phyloP scores from a whole-genome alignment of 1,140 invertebrate genomes.

The Zaprionus lachaisei region DNA sequence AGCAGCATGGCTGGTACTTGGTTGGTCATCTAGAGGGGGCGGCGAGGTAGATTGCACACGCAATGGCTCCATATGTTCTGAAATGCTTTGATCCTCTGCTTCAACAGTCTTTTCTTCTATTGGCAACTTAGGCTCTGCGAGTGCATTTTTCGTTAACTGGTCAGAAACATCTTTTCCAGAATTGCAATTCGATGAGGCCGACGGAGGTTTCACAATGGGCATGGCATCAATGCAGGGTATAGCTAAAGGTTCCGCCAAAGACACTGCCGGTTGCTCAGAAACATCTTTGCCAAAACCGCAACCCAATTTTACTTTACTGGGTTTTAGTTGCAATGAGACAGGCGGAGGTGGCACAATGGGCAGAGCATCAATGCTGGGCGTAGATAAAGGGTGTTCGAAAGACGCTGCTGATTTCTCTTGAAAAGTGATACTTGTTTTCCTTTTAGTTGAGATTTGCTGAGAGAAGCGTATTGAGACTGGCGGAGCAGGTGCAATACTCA shows the following conservation, averaged over 20 bases:
- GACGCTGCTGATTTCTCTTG: background rate
- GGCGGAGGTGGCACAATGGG: conserved; percentile 58
- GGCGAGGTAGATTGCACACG: conserved; percentile 31
- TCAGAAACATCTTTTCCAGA: no score
- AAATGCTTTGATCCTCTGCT: background rate
- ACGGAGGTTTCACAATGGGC: no score
- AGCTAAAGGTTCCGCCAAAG: background rate
- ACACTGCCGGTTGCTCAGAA: background rate
- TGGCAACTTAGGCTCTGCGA: background rate
- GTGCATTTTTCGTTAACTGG: background rate
- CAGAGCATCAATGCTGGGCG: background rate
- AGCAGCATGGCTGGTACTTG: conserved; percentile 59
- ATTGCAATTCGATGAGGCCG: no score
- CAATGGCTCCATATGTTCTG: conserved; percentile 31
- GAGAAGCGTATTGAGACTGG: background rate
- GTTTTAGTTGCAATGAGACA: conserved; percentile 23
- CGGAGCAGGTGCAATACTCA: conserved; percentile 21
- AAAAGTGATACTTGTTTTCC: background rate
- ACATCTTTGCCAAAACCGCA: background rate
- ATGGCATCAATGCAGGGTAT: no score
- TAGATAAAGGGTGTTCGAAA: background rate
- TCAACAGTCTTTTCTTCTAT: background rate
- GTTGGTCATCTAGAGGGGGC: conserved; percentile 27
- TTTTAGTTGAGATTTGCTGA: background rate
- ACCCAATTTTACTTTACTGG: background rate